Base-by-base conservation (phyloP, 2,888 invertebrate genomes). In the Lochmaea crataegi region DNA sequence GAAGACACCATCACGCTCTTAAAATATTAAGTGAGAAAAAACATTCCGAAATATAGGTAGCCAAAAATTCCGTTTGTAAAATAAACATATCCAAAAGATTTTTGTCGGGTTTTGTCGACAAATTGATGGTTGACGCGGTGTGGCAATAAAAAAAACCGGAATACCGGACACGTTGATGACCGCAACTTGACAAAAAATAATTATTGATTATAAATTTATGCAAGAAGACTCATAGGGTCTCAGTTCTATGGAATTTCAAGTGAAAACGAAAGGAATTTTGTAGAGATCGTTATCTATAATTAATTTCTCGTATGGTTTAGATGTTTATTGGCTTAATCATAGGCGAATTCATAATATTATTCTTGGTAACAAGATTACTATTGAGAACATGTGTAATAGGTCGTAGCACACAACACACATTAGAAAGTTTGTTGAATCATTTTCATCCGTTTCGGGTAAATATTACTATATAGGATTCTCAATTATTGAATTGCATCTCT, bases 31-130 rank as follows among this genome's bases (percentile, higher is more conserved):
- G 69, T 48, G 63, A 69, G 63, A 69, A 69, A 63, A 48, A 56
- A 56, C 69, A 69, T 69, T 69, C 69, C 69, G 63, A 51, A 63
- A 53, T 53, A 38, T 69, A 69, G 69, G 69, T 69, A 69, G 69
- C 63, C 32, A 56, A 69, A 63, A 69, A 69, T 69, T 60, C 69
- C 56, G n/a, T 41, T 56, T 6, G 53, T 42, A 60, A 61, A 63
- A 69, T 69, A 42, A 63, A 69, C 69, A 69, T 63, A 63, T 69
- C 69, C 63, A 69, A 61, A 51, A 41, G 51, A 41, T 38, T 41
- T 63, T 53, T 32, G 51, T 56, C 56, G 57, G 18, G 11, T 63
- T 63, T 18, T 42, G 32, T 38, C 5, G 42, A 63, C 61, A 63
- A 63, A 63, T 63, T 63, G 61, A 63, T 41, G 32, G 41, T 61